A percentile compares a stretch with the other conserved stretches of the same genome.
These are phyloP conservation scores for Xestia c-nigrum DNA, from an alignment of 2,888 invertebrate species.

Conservation along the genomic window DNA sequence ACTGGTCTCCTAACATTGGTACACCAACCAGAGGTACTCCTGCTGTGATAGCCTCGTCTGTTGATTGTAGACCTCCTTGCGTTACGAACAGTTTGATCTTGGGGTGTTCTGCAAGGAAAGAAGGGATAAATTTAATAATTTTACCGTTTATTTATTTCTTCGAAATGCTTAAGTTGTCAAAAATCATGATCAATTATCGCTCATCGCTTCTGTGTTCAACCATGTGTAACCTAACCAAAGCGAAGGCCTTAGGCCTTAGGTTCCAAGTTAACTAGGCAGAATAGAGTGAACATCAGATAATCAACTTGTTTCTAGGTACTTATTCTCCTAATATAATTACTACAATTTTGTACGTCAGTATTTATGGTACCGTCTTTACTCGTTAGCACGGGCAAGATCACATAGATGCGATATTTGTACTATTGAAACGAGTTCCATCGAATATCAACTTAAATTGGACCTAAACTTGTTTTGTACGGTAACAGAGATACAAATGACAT, in stretches of 20 bases:
- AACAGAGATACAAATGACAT: neutral
- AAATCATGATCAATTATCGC: neutral
- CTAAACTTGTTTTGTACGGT: neutral
- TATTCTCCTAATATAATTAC: too few species aligned
- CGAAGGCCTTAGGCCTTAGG: neutral
- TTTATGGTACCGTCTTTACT: neutral
- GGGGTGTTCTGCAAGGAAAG: constrained; percentile 36
- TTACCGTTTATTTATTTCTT: neutral
- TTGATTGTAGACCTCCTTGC: constrained; percentile 87
- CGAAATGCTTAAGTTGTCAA: too few species aligned
- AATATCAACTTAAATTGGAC: neutral
- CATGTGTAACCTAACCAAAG: neutral
- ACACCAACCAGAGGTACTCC: constrained; percentile 83
- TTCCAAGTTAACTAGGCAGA: neutral
- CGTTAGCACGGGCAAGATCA: neutral
- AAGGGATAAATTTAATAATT: neutral
- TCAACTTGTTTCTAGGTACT: neutral
- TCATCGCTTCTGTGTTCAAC: neutral
- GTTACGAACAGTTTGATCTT: constrained; percentile 87
- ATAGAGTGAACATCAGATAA: neutral
- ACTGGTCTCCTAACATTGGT: constrained; percentile 85
- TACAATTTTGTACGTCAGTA: too few species aligned
- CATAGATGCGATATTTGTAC: neutral
- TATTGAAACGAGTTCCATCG: neutral
- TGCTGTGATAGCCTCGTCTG: constrained; percentile 84